Percentiles rank a stretch among this genome's conserved stretches.
phyloP scores from a whole-genome alignment of 2,113 vertebrate genomes.

The Larimichthys polyactis region DNA sequence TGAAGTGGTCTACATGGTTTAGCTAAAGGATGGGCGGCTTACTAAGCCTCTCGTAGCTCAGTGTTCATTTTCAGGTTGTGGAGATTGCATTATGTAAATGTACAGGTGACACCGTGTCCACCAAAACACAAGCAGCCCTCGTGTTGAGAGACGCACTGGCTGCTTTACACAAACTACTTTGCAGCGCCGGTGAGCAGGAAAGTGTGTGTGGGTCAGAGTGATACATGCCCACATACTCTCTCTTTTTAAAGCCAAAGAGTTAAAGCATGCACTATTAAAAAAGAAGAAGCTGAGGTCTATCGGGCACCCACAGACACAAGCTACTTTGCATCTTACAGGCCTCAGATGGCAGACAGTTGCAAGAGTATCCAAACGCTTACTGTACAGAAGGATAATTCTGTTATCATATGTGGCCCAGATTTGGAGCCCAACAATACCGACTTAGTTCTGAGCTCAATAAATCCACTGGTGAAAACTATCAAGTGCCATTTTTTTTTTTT shows the following conservation, averaged over 20 bases:
- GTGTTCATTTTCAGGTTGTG: conserved; percentile 2
- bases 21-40: not conserved
- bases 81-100: conserved; percentile 44
- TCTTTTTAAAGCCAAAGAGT: not conserved
- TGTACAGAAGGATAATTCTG: conserved; percentile 61
- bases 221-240: conserved; percentile 51
- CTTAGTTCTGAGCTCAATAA: conserved; percentile 57
- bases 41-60: conserved; percentile 4
- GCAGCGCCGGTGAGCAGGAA: conserved; percentile 54
- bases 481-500: conserved; percentile 19
- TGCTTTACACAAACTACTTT: conserved; percentile 35
- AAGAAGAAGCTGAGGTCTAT: conserved; percentile 44
- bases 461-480: conserved; percentile 54
- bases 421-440: conserved; percentile 55
- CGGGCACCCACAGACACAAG: conserved; percentile 54
- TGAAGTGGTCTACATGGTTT: not conserved
- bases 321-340: conserved; percentile 59
- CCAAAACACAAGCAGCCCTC: conserved; percentile 45
- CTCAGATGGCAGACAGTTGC: conserved; percentile 56
- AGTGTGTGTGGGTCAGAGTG: conserved; percentile 56
- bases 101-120: conserved; percentile 6
- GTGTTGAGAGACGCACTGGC: not conserved
- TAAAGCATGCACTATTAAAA: conserved; percentile 32
- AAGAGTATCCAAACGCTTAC: conserved; percentile 43
- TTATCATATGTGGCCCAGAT: conserved; percentile 72